These are phyloP conservation scores for Bradypodion pumilum DNA, from an alignment of 2,797 vertebrate species.

Conservation along the genomic window DNA sequence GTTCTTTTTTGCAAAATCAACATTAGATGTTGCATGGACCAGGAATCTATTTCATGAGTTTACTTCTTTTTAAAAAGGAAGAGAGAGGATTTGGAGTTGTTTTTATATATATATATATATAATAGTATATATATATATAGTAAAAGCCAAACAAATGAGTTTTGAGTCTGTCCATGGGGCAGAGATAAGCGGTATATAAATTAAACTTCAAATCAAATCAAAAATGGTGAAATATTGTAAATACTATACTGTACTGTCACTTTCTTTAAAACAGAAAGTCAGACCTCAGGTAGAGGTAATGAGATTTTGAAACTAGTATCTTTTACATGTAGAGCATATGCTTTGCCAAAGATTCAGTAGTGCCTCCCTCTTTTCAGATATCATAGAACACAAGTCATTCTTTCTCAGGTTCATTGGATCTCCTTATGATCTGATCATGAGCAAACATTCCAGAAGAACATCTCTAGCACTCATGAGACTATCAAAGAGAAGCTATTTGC, in stretches of 20 bases:
- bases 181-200: too few species aligned
- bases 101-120: too few species aligned
- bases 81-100: too few species aligned
- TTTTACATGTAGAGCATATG: neutral
- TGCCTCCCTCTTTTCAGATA: neutral
- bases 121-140: too few species aligned
- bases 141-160: neutral
- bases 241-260: too few species aligned
- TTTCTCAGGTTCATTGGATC: fast-evolving
- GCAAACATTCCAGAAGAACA: neutral
- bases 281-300: neutral
- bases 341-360: neutral
- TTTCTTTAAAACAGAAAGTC: neutral
- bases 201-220: too few species aligned
- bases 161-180: too few species aligned
- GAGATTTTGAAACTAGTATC: neutral
- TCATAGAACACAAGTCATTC: fast-evolving
- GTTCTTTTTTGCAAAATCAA: too few species aligned
- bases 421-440: neutral
- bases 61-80: too few species aligned
- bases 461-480: neutral
- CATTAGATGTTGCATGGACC: too few species aligned
- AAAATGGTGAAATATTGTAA: neutral
- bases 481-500: neutral
- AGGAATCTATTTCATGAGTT: neutral